Percentiles rank a stretch among this genome's conserved stretches.
phyloP scores from a whole-genome alignment of 2,888 invertebrate species.

The Thecophora atra region DNA sequence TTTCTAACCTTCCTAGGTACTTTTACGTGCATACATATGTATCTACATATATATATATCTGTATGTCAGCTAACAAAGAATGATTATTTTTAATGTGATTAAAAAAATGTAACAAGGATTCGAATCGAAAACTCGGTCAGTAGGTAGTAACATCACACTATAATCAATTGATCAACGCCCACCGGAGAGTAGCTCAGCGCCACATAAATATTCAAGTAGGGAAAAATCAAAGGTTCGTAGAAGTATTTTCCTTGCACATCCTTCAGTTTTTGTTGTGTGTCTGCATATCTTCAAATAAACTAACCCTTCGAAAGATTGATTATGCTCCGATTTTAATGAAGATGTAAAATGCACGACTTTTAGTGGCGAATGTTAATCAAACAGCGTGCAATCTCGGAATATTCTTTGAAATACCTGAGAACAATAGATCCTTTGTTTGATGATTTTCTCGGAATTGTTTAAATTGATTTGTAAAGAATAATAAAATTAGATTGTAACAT shows the following conservation, averaged over 20 bases:
- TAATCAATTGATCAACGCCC: conserved; percentile 38
- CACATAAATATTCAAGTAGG: conserved; percentile 9
- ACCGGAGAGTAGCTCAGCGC: conserved; percentile 14
- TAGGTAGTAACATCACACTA: conserved; percentile 18
- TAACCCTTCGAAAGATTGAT: conserved; percentile 62
- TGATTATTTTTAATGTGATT: neutral
- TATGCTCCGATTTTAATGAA: conserved; percentile 52
- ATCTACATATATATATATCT: too few relatives aligned
- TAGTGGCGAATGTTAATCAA: conserved; percentile 14
- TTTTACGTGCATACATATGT: too few relatives aligned
- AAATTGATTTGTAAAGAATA: conserved; percentile 17
- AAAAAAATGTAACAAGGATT: neutral
- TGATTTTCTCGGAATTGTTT: conserved; percentile 23
- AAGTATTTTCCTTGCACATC: neutral
- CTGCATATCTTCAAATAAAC: conserved; percentile 48
- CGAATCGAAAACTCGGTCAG: neutral
- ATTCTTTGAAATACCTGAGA: conserved; percentile 15
- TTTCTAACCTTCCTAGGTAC: neutral
- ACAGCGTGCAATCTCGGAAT: conserved; percentile 3
- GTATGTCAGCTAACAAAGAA: too few relatives aligned
- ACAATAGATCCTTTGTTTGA: neutral
- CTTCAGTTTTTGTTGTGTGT: conserved; percentile 1
- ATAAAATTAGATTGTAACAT: too few relatives aligned
- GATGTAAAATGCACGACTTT: conserved; percentile 21
- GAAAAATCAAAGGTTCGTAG: neutral